Evolutionary conservation across 2,888 invertebrate genomes (phyloP), one percentile per base, ranked within the genome.

Genomic region (Phortica okadai): DNA sequence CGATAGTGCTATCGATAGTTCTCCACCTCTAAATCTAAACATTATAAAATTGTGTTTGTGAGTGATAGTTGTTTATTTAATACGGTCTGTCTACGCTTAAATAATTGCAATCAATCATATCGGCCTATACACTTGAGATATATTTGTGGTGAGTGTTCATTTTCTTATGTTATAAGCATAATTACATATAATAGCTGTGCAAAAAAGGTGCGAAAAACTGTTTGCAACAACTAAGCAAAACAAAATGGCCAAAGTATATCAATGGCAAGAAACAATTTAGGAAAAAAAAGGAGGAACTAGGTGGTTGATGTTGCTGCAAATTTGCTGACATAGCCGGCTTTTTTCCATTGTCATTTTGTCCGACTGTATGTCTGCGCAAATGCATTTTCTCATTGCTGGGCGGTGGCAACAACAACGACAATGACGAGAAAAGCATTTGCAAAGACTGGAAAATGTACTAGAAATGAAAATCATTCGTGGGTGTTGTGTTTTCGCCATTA

Each of bases 401-500:
- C 16, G 62, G 62, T 62, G 62, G 50, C 50, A 14, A 50, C 50
- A 50, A 14, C 14, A 14, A 50, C 16, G 67, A 7, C 44, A 70
- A 70, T 45, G 14, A 70, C 25, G 14, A 69, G 6, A 44, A 69
- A 45, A 6, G 10, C 10, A 45, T 14, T 25, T 72, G 33, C 7
- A 66, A 66, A 33, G 42, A 41, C n/a, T 62, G 62, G 16, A 56
- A 56, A 56, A 62, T 62, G 62, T 54, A 72, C 54, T 21, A 33
- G 45, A 54, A 54, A 72, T 72, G 41, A 72, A 54, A 72, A 72
- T 62, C 33, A 56, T 41, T 14, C 70, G 70, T 72, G 70, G 70
- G 70, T 72, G 70, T 72, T 67, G 67, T 21, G 42, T 62, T 25
- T 25, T 62, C 25, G 62, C 21, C 62, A 25, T 16, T 25, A 62